These are phyloP conservation scores for Jordanella pulchra DNA, from an alignment of 2,797 vertebrate genomes.

Conservation along the genomic window DNA sequence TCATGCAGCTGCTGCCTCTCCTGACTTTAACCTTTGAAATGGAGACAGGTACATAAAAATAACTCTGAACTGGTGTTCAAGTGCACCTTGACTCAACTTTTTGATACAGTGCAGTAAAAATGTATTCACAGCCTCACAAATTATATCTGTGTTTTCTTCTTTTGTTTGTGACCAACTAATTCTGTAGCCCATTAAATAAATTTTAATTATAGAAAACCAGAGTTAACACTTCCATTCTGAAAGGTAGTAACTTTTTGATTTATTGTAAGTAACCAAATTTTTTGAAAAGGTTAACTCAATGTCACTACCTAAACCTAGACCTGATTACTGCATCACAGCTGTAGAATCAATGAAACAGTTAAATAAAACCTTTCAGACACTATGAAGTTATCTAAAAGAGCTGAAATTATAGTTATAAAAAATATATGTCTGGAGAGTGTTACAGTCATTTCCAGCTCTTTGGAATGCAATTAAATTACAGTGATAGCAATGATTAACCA, in stretches of 20 bases:
- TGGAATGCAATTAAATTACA: too few species aligned
- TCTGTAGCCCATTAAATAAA: neutral
- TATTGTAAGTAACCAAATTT: neutral
- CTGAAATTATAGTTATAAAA: too few species aligned
- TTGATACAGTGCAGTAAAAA: neutral
- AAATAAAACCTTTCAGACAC: too few species aligned
- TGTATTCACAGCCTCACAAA: neutral
- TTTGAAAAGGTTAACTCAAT: neutral
- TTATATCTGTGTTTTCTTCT: neutral
- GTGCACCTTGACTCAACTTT: conserved; percentile 19
- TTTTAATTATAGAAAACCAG: neutral
- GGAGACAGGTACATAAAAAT: conserved; percentile 13
- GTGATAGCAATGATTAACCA: too few species aligned
- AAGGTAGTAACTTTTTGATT: neutral
- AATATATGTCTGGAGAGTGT: too few species aligned
- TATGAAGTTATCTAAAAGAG: too few species aligned
- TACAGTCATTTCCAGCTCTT: too few species aligned
- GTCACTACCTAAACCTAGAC: too few species aligned
- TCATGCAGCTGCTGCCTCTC: conserved; percentile 11
- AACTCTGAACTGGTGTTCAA: conserved; percentile 10
- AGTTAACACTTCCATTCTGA: neutral
- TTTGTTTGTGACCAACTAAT: neutral
- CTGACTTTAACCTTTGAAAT: conserved; percentile 12
- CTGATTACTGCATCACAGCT: too few species aligned
- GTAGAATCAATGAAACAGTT: too few species aligned